These are phyloP conservation scores for Cossypha heuglini DNA, from an alignment of 2,797 vertebrate genomes.

Conservation along the genomic window DNA sequence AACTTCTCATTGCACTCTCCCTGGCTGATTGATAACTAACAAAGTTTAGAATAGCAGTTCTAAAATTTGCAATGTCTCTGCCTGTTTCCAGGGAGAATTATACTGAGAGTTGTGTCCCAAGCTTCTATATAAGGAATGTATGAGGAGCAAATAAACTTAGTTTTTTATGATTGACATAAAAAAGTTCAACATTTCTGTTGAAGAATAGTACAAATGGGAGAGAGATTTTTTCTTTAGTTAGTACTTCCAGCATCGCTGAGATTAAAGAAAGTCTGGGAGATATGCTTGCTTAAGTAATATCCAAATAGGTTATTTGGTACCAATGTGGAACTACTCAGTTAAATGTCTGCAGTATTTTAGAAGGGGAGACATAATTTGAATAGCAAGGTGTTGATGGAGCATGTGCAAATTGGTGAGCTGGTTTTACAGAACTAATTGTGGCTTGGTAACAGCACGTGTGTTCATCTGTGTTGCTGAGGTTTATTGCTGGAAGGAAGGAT, in stretches of 20 bases:
- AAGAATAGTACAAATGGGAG: neutral
- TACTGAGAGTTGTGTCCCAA: fast-evolving
- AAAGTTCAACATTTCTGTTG: neutral
- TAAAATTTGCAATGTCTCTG: neutral
- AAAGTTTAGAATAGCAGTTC: neutral
- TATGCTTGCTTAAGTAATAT: neutral
- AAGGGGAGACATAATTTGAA: neutral
- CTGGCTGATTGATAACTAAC: neutral
- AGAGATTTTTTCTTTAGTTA: neutral
- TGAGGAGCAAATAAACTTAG: neutral
- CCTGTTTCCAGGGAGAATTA: neutral
- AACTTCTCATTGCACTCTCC: neutral
- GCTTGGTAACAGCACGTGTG: neutral
- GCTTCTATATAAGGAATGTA: neutral
- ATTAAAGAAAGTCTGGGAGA: neutral
- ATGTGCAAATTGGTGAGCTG: neutral
- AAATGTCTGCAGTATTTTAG: neutral
- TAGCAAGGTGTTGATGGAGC: neutral
- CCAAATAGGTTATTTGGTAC: neutral
- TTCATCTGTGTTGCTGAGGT: neutral
- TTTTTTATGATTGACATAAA: neutral
- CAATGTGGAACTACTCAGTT: neutral
- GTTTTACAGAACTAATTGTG: neutral
- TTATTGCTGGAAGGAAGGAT: neutral
- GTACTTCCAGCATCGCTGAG: neutral